Conservation (phyloP, 2,113 vertebrate genomes). For the Thymallus thymallus region DNA sequence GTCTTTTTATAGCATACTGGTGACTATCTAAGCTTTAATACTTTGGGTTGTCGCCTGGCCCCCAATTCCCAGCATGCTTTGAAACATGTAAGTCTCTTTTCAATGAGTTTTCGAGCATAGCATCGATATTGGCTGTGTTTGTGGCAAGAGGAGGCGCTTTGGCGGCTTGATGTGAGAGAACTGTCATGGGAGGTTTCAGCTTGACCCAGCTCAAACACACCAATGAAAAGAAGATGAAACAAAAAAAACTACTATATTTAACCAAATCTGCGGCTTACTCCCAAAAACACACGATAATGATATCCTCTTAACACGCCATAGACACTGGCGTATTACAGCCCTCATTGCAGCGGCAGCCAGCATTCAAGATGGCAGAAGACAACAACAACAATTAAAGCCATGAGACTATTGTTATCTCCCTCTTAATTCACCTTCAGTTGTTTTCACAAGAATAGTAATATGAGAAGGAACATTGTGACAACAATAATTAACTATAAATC, state of each 20-base stretch:
- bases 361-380: conserved; percentile 62
- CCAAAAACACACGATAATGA: conserved; percentile 76
- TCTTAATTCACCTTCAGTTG: conserved; percentile 51
- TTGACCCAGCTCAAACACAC: conserved; percentile 76
- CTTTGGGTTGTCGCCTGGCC: conserved; percentile 74
- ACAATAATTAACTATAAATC: not conserved
- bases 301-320: conserved; percentile 76
- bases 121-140: conserved; percentile 75
- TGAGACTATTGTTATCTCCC: conserved; percentile 59
- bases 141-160: conserved; percentile 73
- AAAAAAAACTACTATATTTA: conserved; percentile 75
- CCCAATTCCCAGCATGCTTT: conserved; percentile 80
- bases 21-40: conserved; percentile 74
- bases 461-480: conserved; percentile 8
- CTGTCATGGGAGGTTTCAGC: conserved; percentile 72
- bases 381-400: not conserved
- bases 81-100: conserved; percentile 81
- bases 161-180: conserved; percentile 72
- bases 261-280: conserved; percentile 79
- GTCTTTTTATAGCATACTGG: conserved; percentile 68
- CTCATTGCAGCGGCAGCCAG: conserved; percentile 60
- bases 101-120: conserved; percentile 76
- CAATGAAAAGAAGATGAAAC: conserved; percentile 70
- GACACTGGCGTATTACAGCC: conserved; percentile 67
- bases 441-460: conserved; percentile 59